These are phyloP conservation scores for Apistogramma diplotaenia DNA, from an alignment of 2,113 vertebrate genomes.

Conservation along the genomic window DNA sequence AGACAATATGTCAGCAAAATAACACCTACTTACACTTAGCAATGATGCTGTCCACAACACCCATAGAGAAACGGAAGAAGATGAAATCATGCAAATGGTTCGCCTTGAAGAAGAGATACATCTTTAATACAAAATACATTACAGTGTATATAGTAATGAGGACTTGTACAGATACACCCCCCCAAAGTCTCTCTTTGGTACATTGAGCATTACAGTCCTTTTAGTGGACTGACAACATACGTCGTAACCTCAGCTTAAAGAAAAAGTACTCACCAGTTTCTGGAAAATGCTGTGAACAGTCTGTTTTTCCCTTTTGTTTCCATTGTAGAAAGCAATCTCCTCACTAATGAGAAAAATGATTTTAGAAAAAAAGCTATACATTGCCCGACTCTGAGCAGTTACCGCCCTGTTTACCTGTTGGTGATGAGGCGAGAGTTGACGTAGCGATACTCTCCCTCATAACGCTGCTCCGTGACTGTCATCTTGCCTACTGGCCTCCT, in stretches of 20 bases:
- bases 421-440: conserved; percentile 98
- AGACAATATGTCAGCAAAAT: background rate
- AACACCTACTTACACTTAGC: conserved; percentile 90
- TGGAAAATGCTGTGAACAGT: conserved; percentile 89
- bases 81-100: conserved; percentile 96
- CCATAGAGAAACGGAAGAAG: conserved; percentile 97
- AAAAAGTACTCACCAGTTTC: conserved; percentile 84
- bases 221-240: background rate
- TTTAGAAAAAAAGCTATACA: background rate
- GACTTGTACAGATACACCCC: background rate
- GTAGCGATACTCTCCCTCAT: conserved; percentile 95
- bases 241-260: background rate
- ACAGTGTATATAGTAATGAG: background rate
- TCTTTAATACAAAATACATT: background rate
- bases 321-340: conserved; percentile 98
- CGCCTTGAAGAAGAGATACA: conserved; percentile 77
- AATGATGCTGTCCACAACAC: conserved; percentile 94
- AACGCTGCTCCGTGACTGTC: conserved; percentile 92
- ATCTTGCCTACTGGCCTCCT: conserved; percentile 95
- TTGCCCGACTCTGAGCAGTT: background rate
- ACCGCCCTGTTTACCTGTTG: conserved; percentile 82
- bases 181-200: no score
- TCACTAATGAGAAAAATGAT: conserved; percentile 77
- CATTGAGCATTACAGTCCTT: background rate
- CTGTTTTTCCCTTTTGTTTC: conserved; percentile 91